Evolutionary conservation across 2,888 invertebrate species (phyloP), one percentile per base, ranked within the genome.

Genomic region (Auanema sp.): DNA sequence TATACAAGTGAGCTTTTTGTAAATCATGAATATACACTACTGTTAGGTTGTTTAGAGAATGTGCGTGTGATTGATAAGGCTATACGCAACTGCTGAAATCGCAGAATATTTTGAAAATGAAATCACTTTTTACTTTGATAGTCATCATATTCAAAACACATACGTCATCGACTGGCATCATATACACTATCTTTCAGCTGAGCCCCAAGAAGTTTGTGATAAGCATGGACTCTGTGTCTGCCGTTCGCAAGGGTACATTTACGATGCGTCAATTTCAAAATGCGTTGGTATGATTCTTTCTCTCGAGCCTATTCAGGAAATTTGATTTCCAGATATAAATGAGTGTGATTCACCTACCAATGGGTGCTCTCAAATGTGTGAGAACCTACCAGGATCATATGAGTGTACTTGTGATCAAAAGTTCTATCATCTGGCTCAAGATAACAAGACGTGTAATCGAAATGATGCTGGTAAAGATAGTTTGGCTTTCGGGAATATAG

Each of bases 321-420:
- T 14, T n/a, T 25, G 14, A n/a, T 61, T 40, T 52, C 3, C 16
- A 58, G 54, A 95, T 83, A 89, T 93, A 41, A 91, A 95, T 80
- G 95, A 95, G 85, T 95, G 95, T 82, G 21, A 66, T 18, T 66
- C 69, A 0, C 42, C 65, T 1, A 60, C 65, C 3, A 58, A 66
- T 1, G 66, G 51, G 3, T 97, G 96, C 82, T 92, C 93, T 0
- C 96, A 97, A 84, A 89, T 90, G 78, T 97, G 97, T 82, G 90
- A 91, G 10, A 97, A 97, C 84, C 92, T 92, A 0, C 92, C 92
- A 0, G 97, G 96, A n/a, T 90, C 91, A 5, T 96, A 90, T 85
- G 91, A 92, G 79, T 97, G 97, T 85, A 93, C 95, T 85, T 97
- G 97, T 84, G 91, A 93, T 79, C 92, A 92, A 18, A 89, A 89